Evolutionary conservation across 2,888 invertebrate species (phyloP).

Genomic region (Diaperis boleti): DNA sequence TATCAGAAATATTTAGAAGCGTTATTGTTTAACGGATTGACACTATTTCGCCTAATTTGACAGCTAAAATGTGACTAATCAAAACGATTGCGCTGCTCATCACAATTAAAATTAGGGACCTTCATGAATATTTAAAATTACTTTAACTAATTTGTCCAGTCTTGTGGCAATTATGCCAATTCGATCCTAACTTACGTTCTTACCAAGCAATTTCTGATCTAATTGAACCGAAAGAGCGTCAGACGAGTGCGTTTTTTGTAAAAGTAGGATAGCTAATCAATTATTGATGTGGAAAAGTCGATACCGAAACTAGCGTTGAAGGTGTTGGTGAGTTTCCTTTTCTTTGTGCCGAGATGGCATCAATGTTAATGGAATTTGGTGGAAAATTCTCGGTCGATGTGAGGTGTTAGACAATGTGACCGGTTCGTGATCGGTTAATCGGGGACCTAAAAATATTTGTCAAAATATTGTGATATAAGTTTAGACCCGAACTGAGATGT

Average conservation of each 20-base stretch:
- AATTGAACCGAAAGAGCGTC: not conserved
- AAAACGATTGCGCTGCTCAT: no score
- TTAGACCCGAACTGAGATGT: conserved; percentile 49
- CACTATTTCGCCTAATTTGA: no score
- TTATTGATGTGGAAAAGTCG: conserved; percentile 22
- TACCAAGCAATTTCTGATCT: not conserved
- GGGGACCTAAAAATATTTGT: conserved; percentile 42
- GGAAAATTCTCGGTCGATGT: conserved; percentile 6
- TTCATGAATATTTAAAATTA: no score
- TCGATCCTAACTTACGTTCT: no score
- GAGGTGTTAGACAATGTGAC: conserved; percentile 38
- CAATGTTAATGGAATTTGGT: conserved; percentile 24
- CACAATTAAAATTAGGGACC: no score
- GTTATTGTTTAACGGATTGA: no score
- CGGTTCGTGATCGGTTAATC: conserved; percentile 51
- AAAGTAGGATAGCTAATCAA: conserved; percentile 20
- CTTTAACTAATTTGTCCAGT: no score
- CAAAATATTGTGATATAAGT: conserved; percentile 51
- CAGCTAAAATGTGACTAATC: no score
- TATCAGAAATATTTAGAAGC: no score
- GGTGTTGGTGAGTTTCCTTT: conserved; percentile 18
- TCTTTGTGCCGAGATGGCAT: conserved; percentile 17
- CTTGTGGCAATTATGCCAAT: no score
- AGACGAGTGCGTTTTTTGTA: conserved; percentile 6
- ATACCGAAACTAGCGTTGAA: conserved; percentile 7